Conservation (phyloP, 2,888 invertebrate genomes). For the Dyspetes luteomarginatus region DNA sequence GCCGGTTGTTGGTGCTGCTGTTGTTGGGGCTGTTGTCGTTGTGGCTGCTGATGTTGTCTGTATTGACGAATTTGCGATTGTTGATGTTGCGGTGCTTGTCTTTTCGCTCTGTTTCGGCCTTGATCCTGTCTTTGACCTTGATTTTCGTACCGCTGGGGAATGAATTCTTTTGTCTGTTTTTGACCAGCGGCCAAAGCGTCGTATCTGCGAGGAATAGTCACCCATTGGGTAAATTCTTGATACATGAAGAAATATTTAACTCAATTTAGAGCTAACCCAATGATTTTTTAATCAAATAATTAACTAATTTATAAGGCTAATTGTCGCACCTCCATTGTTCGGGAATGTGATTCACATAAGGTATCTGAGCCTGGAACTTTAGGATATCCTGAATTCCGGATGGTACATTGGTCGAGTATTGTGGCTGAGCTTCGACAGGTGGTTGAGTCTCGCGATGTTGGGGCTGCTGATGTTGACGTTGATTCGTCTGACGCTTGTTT, state of each 20-base stretch:
- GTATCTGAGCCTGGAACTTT: slow-evolving; percentile 69
- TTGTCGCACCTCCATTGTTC: slow-evolving; percentile 68
- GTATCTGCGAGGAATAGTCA: slow-evolving; percentile 67
- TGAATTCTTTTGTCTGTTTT: slow-evolving; percentile 64
- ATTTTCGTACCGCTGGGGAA: slow-evolving; percentile 65
- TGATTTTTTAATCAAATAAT: too few species aligned
- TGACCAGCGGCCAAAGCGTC: slow-evolving; percentile 70
- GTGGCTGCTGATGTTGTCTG: slow-evolving; percentile 48
- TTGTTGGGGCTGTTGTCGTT: slow-evolving; percentile 59
- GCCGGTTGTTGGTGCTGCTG: slow-evolving; percentile 69
- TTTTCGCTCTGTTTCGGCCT: slow-evolving; percentile 58
- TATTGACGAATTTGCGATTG: slow-evolving; percentile 62
- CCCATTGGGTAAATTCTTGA: slow-evolving; percentile 29
- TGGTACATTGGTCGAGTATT: slow-evolving; percentile 65
- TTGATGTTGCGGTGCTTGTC: slow-evolving; percentile 54
- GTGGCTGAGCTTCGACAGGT: slow-evolving; percentile 63
- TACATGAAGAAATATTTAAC: not conserved
- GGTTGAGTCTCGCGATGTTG: slow-evolving; percentile 62
- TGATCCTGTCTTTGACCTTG: slow-evolving; percentile 57
- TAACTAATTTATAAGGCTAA: not conserved
- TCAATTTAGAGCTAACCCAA: slow-evolving; percentile 7
- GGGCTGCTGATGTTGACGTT: slow-evolving; percentile 60
- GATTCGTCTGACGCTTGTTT: slow-evolving; percentile 72
- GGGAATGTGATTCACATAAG: slow-evolving; percentile 71
- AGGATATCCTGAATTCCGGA: slow-evolving; percentile 68